Evolutionary conservation across 1,140 invertebrate genomes (phyloP).

Genomic region (Lutraria rhynchaena): DNA sequence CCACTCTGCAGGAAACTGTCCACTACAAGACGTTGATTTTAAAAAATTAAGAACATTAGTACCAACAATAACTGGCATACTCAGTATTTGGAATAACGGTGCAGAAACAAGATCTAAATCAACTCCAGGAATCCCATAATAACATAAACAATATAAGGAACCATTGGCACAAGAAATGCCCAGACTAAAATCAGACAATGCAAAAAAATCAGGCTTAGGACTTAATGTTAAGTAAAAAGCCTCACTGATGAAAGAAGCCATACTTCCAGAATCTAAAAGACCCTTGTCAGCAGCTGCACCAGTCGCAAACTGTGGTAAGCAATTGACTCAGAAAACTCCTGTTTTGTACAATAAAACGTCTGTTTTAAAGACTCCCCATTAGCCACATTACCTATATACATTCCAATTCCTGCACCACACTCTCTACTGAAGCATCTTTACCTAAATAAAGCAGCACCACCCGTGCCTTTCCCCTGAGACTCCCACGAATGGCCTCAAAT

Average conservation of each 20-base stretch:
- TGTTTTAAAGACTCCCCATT: not conserved
- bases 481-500: no score
- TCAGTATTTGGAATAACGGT: not conserved
- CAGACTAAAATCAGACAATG: not conserved
- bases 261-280: constrained; percentile 22
- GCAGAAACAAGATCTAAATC: not conserved
- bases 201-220: no score
- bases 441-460: no score
- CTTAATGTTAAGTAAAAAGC: not conserved
- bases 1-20: no score
- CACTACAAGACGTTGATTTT: not conserved
- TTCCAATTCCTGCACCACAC: no score
- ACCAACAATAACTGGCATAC: not conserved
- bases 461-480: no score
- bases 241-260: not conserved
- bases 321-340: no score
- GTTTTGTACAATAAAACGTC: not conserved
- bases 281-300: not conserved
- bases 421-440: no score
- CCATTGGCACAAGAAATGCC: not conserved
- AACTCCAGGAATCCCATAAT: not conserved
- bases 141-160: not conserved
- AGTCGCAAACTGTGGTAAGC: not conserved
- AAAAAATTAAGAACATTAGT: constrained; percentile 16
- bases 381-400: not conserved